Evolutionary conservation across 2,113 vertebrate species (phyloP).

Genomic region (Bucco capensis): DNA sequence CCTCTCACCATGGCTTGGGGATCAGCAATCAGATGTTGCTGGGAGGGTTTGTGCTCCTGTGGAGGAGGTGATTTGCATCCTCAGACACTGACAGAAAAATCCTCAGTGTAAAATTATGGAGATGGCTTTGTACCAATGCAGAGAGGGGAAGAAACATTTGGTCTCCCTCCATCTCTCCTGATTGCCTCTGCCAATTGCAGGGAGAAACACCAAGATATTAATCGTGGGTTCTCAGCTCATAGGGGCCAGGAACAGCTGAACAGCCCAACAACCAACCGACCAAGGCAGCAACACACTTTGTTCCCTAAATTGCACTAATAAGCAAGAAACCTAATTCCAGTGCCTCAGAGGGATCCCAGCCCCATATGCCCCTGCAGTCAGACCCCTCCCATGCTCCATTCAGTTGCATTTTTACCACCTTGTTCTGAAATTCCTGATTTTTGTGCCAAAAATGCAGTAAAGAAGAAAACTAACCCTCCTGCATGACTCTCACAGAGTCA

Average conservation of each 20-base stretch:
- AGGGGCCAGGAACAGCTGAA: neutral
- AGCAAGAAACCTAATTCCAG: neutral
- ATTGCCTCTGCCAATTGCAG: neutral
- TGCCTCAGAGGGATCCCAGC: rapidly evolving
- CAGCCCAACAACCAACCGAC: neutral
- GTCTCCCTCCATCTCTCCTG: neutral
- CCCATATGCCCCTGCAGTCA: rapidly evolving
- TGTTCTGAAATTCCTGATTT: neutral
- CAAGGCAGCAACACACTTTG: neutral
- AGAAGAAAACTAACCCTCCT: neutral
- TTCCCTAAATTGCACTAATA: neutral
- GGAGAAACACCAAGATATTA: neutral
- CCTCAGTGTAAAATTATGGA: rapidly evolving
- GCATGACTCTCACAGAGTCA: rapidly evolving
- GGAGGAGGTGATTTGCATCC: neutral
- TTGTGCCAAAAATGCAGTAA: neutral
- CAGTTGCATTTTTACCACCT: neutral
- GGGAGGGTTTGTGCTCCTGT: neutral
- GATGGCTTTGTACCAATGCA: neutral
- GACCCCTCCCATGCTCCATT: neutral
- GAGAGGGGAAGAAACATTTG: neutral
- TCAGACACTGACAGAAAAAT: neutral
- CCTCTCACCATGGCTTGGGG: neutral
- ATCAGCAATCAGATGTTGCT: rapidly evolving
- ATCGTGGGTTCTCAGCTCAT: neutral